Conservation (phyloP, 2,113 vertebrate genomes). For the Hemicordylus capensis region DNA sequence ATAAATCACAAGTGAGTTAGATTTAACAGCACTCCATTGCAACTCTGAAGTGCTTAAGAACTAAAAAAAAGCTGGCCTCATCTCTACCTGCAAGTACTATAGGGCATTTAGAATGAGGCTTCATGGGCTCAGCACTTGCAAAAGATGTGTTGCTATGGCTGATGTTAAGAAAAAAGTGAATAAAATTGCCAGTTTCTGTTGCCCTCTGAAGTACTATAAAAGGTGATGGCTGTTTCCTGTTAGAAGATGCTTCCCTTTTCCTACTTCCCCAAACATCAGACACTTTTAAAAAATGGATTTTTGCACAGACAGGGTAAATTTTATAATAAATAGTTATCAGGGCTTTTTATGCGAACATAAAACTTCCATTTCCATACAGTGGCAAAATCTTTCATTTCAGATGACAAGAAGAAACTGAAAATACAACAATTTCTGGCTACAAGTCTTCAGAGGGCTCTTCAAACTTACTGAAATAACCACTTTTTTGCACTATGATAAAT, state of each 20-base stretch:
- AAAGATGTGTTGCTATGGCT: neutral
- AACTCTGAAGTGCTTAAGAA: too few relatives aligned
- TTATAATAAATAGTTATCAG: neutral
- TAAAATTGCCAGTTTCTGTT: neutral
- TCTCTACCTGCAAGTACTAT: too few relatives aligned
- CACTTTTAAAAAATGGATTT: too few relatives aligned
- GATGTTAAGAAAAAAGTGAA: neutral
- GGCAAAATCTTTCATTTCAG: neutral
- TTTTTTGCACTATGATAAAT: neutral
- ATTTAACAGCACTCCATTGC: too few relatives aligned
- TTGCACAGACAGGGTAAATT: neutral
- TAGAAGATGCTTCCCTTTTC: neutral
- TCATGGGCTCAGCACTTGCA: too few relatives aligned
- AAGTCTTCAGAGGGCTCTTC: neutral
- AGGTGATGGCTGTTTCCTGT: neutral
- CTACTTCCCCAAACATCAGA: neutral
- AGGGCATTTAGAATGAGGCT: too few relatives aligned
- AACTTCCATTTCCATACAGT: neutral
- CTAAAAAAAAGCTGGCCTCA: too few relatives aligned
- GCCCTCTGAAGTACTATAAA: neutral
- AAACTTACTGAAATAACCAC: neutral
- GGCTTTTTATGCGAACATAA: neutral
- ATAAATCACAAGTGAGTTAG: too few relatives aligned
- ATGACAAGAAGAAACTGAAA: neutral
- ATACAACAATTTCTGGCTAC: neutral